These are phyloP conservation scores for Catharus bicknelli DNA, from an alignment of 2,113 vertebrate genomes.

Conservation along the genomic window DNA sequence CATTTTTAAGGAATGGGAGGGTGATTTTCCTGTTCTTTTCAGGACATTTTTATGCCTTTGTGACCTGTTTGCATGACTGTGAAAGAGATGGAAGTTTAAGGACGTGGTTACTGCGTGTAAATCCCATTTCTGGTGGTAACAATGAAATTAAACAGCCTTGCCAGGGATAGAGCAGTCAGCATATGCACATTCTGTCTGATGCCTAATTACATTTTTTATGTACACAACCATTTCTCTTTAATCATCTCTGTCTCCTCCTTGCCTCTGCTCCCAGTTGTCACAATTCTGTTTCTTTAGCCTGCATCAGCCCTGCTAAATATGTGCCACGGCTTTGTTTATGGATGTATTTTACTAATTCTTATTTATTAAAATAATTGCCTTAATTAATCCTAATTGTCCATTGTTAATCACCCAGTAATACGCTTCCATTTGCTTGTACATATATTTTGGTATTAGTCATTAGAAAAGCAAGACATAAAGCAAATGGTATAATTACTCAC, in stretches of 20 bases:
- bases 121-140: background rate
- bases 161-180: conserved; percentile 1
- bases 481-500: conserved; percentile 78
- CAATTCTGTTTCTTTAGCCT: background rate
- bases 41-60: background rate
- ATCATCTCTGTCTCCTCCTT: conserved; percentile 22
- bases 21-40: background rate
- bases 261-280: background rate
- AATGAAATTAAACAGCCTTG: background rate
- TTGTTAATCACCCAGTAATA: conserved; percentile 70
- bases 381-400: conserved; percentile 77
- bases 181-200: background rate
- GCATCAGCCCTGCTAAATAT: conserved; percentile 20
- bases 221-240: conserved; percentile 48
- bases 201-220: conserved; percentile 32
- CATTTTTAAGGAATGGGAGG: background rate
- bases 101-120: background rate
- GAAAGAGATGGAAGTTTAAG: background rate
- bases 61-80: background rate
- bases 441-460: conserved; percentile 74
- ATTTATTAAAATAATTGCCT: conserved; percentile 79
- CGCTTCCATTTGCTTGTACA: conserved; percentile 72
- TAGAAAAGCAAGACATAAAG: conserved; percentile 71
- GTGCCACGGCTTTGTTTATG: conserved; percentile 64
- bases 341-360: conserved; percentile 66